phyloP scores from a whole-genome alignment of 2,888 invertebrate genomes.

The Diaperis boleti region DNA sequence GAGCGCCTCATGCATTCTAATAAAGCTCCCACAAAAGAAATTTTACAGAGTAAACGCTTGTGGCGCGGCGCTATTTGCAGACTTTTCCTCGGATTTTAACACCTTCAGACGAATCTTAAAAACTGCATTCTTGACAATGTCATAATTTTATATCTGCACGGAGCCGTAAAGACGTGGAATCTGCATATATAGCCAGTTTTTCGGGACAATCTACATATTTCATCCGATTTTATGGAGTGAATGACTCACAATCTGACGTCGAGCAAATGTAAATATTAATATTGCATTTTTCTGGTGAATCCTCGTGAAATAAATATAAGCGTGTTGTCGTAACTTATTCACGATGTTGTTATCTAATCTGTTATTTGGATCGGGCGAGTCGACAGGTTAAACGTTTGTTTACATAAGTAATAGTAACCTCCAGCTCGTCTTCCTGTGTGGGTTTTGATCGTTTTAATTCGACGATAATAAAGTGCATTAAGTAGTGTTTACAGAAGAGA shows the following conservation, averaged over 20 bases:
- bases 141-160: conserved; percentile 1
- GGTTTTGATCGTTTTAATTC: background rate
- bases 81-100: conserved; percentile 1
- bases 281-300: background rate
- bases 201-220: background rate
- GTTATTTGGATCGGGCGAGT: background rate
- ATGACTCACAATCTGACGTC: conserved; percentile 4
- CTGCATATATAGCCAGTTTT: conserved; percentile 1
- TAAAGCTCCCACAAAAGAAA: conserved; percentile 3
- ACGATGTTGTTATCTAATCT: conserved; percentile 1
- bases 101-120: conserved; percentile 6
- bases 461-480: background rate
- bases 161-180: conserved; percentile 1
- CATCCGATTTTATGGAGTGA: conserved; percentile 5
- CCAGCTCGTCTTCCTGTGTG: background rate
- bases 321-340: background rate
- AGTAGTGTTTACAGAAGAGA: background rate
- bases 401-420: background rate
- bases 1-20: conserved; percentile 19
- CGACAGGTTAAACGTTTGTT: background rate
- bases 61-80: background rate
- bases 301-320: background rate
- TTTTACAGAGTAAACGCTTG: conserved; percentile 8
- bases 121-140: background rate
- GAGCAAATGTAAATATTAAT: background rate